A percentile compares a stretch with the other conserved stretches of the same genome.
Evolutionary conservation across 2,888 invertebrate species (phyloP).

Genomic region (Caenorhabditis sp.): DNA sequence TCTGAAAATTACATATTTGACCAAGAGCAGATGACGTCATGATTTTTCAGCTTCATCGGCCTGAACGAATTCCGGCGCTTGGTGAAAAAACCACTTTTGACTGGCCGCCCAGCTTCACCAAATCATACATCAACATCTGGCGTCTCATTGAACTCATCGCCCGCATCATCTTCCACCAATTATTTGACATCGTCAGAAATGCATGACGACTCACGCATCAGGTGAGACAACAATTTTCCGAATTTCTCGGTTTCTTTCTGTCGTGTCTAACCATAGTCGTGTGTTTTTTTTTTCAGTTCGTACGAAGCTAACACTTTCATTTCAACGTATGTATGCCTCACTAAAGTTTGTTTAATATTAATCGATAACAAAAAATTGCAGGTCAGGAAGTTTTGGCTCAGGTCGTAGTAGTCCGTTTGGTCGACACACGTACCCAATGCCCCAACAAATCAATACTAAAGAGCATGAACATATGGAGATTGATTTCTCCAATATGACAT

Average conservation of each 20-base stretch:
- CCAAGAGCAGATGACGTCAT: no score
- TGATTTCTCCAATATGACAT: slow-evolving; percentile 19
- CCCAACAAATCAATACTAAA: background rate
- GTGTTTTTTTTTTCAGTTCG: background rate
- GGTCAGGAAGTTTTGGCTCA: slow-evolving; percentile 31
- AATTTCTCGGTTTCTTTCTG: background rate
- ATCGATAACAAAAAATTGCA: slow-evolving; percentile 1
- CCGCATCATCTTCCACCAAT: slow-evolving; percentile 20
- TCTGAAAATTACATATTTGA: no score
- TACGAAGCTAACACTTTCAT: background rate
- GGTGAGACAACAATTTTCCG: background rate
- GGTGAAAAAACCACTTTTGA: slow-evolving; percentile 22
- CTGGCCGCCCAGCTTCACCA: slow-evolving; percentile 27
- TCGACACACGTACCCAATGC: slow-evolving; percentile 1
- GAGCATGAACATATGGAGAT: slow-evolving; percentile 13
- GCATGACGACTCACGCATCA: slow-evolving; percentile 8
- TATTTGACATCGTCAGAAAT: slow-evolving; percentile 23
- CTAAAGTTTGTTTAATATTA: slow-evolving; percentile 14
- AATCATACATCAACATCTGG: slow-evolving; percentile 31
- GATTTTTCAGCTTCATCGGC: slow-evolving; percentile 26
- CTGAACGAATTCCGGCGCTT: slow-evolving; percentile 31
- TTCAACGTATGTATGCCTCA: background rate
- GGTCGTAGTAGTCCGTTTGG: slow-evolving; percentile 31
- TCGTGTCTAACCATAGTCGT: background rate
- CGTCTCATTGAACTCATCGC: slow-evolving; percentile 38